A percentile compares a stretch with the other conserved stretches of the same genome.
These are phyloP conservation scores for Meda fulgida DNA, from an alignment of 2,797 vertebrate species.

Conservation along the genomic window DNA sequence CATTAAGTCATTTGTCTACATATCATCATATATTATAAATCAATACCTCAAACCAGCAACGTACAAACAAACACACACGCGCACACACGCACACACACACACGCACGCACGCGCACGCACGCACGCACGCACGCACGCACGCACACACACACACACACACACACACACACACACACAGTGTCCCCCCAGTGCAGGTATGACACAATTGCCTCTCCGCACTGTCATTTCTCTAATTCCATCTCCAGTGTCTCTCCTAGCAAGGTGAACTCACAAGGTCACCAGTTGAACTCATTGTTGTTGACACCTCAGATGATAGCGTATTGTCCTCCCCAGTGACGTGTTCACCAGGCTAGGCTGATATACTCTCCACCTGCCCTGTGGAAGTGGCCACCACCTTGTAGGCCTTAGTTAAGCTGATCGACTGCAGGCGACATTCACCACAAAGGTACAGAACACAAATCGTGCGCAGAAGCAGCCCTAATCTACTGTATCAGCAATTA, in stretches of 20 bases:
- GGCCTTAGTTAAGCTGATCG: constrained; percentile 35
- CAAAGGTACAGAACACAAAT: constrained; percentile 63
- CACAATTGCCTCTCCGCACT: constrained; percentile 69
- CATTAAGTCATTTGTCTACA: too few relatives aligned
- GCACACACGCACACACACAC: constrained; percentile 2
- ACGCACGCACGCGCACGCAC: constrained; percentile 13
- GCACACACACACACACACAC: constrained; percentile 55
- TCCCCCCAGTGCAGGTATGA: constrained; percentile 74
- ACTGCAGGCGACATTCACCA: constrained; percentile 56
- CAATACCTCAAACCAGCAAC: too few relatives aligned
- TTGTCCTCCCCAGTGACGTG: constrained; percentile 68
- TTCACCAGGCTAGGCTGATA: constrained; percentile 63
- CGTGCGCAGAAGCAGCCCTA: constrained; percentile 66
- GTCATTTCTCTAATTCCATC: constrained; percentile 73
- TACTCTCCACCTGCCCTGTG: constrained; percentile 49
- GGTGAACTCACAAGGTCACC: constrained; percentile 83
- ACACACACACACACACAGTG: constrained; percentile 30
- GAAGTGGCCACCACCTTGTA: constrained; percentile 31
- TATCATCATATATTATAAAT: too few relatives aligned
- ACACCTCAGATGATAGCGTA: constrained; percentile 74
- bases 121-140: constrained; percentile 35
- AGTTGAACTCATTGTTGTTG: constrained; percentile 78
- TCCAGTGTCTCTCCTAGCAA: constrained; percentile 81
- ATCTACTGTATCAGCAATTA: constrained; percentile 59
- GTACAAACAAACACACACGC: too few relatives aligned